phyloP scores from a whole-genome alignment of 2,888 invertebrate species.

The Brachypalpus laphriformis region DNA sequence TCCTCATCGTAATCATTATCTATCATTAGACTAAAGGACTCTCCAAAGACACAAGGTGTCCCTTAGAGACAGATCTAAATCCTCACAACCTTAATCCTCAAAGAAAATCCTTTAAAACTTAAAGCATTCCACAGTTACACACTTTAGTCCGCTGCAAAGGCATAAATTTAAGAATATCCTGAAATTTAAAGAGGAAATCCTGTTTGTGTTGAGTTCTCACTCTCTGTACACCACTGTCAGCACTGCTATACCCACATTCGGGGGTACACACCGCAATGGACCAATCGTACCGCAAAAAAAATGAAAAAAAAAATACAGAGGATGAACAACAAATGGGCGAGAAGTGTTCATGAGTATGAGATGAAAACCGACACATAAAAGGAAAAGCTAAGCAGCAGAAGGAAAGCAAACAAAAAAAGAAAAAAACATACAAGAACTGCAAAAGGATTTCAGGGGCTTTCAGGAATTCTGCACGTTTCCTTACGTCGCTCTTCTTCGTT shows the following conservation, averaged over 20 bases:
- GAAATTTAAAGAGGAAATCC: conserved; percentile 65
- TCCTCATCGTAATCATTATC: conserved; percentile 59
- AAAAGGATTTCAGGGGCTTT: conserved; percentile 65
- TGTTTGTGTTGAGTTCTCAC: conserved; percentile 49
- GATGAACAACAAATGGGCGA: conserved; percentile 49
- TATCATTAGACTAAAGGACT: conserved; percentile 45
- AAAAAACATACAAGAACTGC: conserved; percentile 17
- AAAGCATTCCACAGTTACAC: conserved; percentile 9
- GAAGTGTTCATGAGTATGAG: conserved; percentile 51
- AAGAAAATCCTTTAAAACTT: conserved; percentile 54
- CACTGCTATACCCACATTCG: conserved; percentile 31
- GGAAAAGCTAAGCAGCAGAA: conserved; percentile 22
- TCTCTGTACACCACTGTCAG: conserved; percentile 38
- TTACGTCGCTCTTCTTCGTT: neutral
- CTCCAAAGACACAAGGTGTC: conserved; percentile 55
- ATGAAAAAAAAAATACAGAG: neutral
- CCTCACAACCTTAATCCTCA: conserved; percentile 54
- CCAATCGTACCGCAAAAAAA: conserved; percentile 10
- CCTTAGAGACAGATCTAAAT: conserved; percentile 37
- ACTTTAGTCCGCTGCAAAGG: neutral
- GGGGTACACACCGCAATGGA: conserved; percentile 53
- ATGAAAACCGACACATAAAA: conserved; percentile 27
- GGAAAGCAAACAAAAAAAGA: conserved; percentile 1
- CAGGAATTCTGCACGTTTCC: conserved; percentile 35
- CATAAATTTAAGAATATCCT: conserved; percentile 67